Evolutionary conservation across 2,797 vertebrate species (phyloP).

Genomic region (Sebastes trivittatus): DNA sequence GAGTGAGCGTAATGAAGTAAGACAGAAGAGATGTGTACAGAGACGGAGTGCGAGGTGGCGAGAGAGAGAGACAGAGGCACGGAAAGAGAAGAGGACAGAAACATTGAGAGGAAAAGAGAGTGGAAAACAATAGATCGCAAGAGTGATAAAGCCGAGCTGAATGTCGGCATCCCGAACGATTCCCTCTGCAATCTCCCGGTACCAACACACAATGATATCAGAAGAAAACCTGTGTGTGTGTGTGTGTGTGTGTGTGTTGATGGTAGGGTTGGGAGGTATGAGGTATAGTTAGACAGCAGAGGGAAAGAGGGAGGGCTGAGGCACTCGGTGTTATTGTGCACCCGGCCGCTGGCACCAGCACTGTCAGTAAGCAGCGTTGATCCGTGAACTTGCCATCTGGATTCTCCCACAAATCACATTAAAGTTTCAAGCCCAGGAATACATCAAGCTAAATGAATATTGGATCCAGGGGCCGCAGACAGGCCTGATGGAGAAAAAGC

Average conservation of each 20-base stretch:
- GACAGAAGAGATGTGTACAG: constrained; percentile 63
- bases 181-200: constrained; percentile 44
- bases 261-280: constrained; percentile 18
- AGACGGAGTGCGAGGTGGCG: constrained; percentile 20
- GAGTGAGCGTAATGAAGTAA: constrained; percentile 73
- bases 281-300: constrained; percentile 42
- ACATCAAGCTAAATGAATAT: constrained; percentile 88
- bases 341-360: constrained; percentile 79
- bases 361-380: constrained; percentile 83
- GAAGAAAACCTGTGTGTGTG: constrained; percentile 1
- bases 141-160: constrained; percentile 49
- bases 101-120: constrained; percentile 25
- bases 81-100: constrained; percentile 21
- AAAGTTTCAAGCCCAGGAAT: constrained; percentile 86
- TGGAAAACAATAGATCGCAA: constrained; percentile 53
- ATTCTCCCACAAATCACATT: constrained; percentile 88
- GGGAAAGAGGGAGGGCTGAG: constrained; percentile 46
- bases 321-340: constrained; percentile 81
- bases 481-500: constrained; percentile 77
- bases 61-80: background rate
- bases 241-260: constrained; percentile 10
- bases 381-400: constrained; percentile 88
- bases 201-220: constrained; percentile 38
- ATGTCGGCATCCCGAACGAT: constrained; percentile 49
- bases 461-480: constrained; percentile 78